Evolutionary conservation across 2,113 vertebrate genomes (phyloP).

Genomic region (Gymnogyps californianus): DNA sequence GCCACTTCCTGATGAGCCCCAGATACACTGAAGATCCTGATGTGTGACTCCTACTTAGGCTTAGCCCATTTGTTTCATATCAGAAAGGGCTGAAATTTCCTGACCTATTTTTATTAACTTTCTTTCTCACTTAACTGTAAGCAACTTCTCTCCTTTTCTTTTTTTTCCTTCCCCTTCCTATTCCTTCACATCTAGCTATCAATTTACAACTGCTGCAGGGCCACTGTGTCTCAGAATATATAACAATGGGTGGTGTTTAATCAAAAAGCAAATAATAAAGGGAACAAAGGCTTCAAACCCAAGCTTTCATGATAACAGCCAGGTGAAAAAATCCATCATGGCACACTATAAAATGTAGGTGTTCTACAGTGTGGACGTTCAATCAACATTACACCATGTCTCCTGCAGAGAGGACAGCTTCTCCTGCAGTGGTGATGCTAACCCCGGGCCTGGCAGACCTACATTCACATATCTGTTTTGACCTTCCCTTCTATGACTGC

Average conservation of each 20-base stretch:
- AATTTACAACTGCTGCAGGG: slow-evolving; percentile 4
- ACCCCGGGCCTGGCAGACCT: background rate
- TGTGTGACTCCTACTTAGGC: background rate
- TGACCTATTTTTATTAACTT: slow-evolving; percentile 39
- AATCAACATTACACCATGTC: background rate
- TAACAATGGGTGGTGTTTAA: slow-evolving; percentile 23
- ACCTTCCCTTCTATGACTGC: background rate
- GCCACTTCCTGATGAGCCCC: background rate
- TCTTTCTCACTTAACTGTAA: background rate
- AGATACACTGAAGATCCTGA: background rate
- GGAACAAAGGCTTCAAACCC: slow-evolving; percentile 29
- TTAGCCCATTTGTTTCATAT: slow-evolving; percentile 21
- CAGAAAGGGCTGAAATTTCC: slow-evolving; percentile 7
- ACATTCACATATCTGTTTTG: background rate
- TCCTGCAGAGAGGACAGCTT: background rate
- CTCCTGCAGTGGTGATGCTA: background rate
- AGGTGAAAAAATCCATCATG: background rate
- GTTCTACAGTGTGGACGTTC: background rate
- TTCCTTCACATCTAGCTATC: background rate
- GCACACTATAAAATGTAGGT: background rate
- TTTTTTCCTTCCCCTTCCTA: background rate
- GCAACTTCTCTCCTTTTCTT: background rate
- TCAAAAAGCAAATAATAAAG: slow-evolving; percentile 32
- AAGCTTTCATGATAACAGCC: slow-evolving; percentile 12
- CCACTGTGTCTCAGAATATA: slow-evolving; percentile 18